phyloP scores from a whole-genome alignment of 2,888 invertebrate genomes.

The Mechanitis mazaeus region DNA sequence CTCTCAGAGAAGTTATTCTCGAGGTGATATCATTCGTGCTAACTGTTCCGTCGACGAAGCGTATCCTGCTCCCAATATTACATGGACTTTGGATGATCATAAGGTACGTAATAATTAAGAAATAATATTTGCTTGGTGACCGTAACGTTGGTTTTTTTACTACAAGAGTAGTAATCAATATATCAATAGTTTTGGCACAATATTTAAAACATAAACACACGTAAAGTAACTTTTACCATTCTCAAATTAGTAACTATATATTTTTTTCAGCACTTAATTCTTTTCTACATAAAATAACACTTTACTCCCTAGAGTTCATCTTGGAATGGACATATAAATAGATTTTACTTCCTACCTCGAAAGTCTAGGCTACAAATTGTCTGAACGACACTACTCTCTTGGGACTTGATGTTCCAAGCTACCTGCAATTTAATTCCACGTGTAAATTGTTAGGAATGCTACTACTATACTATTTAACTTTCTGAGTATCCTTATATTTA shows the following conservation, averaged over 20 bases:
- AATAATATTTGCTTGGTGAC: no score
- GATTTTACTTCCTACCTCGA: constrained; percentile 15
- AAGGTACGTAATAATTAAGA: constrained; percentile 44
- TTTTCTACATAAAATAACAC: constrained; percentile 18
- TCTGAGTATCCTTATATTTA: constrained; percentile 9
- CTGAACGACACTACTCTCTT: constrained; percentile 20
- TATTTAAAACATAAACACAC: background rate
- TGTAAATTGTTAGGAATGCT: constrained; percentile 12
- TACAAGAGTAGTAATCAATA: background rate
- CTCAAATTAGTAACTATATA: background rate
- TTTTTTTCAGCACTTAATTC: constrained; percentile 4
- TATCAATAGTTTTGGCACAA: background rate
- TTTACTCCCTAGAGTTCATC: constrained; percentile 11
- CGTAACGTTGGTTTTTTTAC: no score
- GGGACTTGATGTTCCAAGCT: constrained; percentile 13
- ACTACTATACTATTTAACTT: constrained; percentile 6
- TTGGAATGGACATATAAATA: constrained; percentile 18
- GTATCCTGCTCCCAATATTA: constrained; percentile 78
- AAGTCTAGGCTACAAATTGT: constrained; percentile 20
- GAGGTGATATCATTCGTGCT: constrained; percentile 76
- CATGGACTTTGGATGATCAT: constrained; percentile 77
- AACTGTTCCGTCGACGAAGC: constrained; percentile 78
- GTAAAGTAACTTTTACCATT: no score
- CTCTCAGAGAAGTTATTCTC: constrained; percentile 72
- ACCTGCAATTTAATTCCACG: constrained; percentile 19